Evolutionary conservation across 2,888 invertebrate genomes (phyloP), one percentile per base, ranked within the genome.

Genomic region (Xestoiulus laeticollis): DNA sequence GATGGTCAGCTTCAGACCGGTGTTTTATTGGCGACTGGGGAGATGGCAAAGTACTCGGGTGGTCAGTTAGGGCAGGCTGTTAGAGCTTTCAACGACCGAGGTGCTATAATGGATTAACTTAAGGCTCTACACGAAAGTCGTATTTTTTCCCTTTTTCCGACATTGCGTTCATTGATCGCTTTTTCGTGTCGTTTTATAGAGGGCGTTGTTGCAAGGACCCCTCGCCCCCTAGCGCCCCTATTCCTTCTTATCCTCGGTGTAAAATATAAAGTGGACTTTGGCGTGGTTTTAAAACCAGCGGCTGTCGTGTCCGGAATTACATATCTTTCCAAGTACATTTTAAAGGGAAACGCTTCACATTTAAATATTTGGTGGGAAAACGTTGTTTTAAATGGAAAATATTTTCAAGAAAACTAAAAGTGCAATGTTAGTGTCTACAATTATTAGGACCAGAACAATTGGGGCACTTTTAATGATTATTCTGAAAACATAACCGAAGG

Each of bases 1-100:
- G 78, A 30, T 78, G 78, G 78, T 78, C 78, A 78, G 78, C 14
- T 78, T 38, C 38, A 44, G 43, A n/a, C 85, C 44, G 38, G 8
- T 85, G 38, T 38, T 85, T 85, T 85, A 85, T 85, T 85, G 85
- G 85, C 85, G 85, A 38, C 85, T 85, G 38, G 85, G 85, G 85
- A 85, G 38, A 10, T n/a, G 85, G 38, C 85, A 38, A 85, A 85
- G 85, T 85, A 85, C 22, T 44, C 85, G 85, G 85, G 85, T 85
- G 85, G 85, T 43, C 44, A 85, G 43, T 85, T 85, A 78, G 85
- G 85, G 85, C 44, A 44, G 85, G 44, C 44, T 43, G 43, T 85
- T 85, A 85, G 44, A 85, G 43, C 85, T 85, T 85, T 85, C 85
- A 85, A 85, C 85, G 85, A 85, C n/a, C 85, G n/a, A 43, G 43